phyloP scores from a whole-genome alignment of 2,113 vertebrate species.

The Dendrocopos noguchii region DNA sequence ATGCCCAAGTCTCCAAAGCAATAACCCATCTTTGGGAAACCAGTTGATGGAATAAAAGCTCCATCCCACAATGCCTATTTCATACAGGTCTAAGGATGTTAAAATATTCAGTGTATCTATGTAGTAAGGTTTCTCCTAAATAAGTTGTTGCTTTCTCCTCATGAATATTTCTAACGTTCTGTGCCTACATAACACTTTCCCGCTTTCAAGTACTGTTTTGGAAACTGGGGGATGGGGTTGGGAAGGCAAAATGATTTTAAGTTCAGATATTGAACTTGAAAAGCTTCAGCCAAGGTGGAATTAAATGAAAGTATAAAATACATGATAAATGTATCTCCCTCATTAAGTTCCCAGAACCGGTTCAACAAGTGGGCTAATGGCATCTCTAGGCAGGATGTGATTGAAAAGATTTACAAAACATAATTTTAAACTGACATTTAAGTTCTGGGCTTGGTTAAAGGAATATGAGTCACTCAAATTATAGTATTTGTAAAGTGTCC shows the following conservation, averaged over 20 bases:
- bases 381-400: neutral
- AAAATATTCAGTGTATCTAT: neutral
- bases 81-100: neutral
- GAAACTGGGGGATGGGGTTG: neutral
- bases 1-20: neutral
- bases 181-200: neutral
- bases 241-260: neutral
- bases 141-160: neutral
- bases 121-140: neutral
- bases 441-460: slow-evolving; percentile 34
- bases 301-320: slow-evolving; percentile 9
- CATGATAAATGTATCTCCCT: neutral
- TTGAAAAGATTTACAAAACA: slow-evolving; percentile 18
- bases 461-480: slow-evolving; percentile 15
- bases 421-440: slow-evolving; percentile 39
- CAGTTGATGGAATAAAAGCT: neutral
- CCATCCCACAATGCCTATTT: neutral
- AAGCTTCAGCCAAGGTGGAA: slow-evolving; percentile 1
- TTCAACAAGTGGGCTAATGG: slow-evolving; percentile 27
- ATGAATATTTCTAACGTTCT: neutral
- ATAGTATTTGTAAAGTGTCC: neutral
- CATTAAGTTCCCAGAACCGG: slow-evolving; percentile 30
- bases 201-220: neutral
- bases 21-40: neutral
- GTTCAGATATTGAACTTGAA: neutral